Conservation (phyloP, 2,797 vertebrate genomes). For the Neomorphus geoffroyi region DNA sequence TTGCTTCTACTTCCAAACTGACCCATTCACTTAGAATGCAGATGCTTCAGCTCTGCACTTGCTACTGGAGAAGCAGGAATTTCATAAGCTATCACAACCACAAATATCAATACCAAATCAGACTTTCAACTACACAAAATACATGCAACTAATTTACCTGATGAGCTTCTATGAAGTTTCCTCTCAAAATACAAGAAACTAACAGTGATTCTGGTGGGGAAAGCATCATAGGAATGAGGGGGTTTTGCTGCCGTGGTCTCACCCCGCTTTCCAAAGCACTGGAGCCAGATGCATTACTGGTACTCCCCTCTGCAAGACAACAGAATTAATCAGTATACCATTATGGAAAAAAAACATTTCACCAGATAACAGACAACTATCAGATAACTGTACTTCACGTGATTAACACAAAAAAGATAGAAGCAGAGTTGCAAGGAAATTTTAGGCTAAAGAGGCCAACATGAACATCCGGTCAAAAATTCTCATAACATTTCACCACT, state of each 20-base stretch:
- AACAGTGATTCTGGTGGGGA: constrained; percentile 93
- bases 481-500: neutral
- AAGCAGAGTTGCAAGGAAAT: neutral
- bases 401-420: neutral
- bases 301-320: constrained; percentile 82
- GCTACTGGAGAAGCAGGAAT: neutral
- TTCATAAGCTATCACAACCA: neutral
- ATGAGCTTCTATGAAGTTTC: constrained; percentile 92
- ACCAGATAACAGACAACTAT: neutral
- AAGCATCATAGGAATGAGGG: constrained; percentile 92
- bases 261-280: constrained; percentile 49
- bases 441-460: neutral
- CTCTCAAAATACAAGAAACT: constrained; percentile 89
- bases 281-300: constrained; percentile 59
- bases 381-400: neutral
- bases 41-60: neutral
- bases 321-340: neutral
- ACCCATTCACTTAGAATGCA: neutral
- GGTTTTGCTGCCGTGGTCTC: constrained; percentile 69
- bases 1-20: neutral
- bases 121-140: neutral
- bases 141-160: constrained; percentile 80
- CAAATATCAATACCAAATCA: neutral
- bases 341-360: neutral
- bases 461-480: neutral